Evolutionary conservation across 2,113 vertebrate genomes (phyloP).

Genomic region (Psittacus erithacus): DNA sequence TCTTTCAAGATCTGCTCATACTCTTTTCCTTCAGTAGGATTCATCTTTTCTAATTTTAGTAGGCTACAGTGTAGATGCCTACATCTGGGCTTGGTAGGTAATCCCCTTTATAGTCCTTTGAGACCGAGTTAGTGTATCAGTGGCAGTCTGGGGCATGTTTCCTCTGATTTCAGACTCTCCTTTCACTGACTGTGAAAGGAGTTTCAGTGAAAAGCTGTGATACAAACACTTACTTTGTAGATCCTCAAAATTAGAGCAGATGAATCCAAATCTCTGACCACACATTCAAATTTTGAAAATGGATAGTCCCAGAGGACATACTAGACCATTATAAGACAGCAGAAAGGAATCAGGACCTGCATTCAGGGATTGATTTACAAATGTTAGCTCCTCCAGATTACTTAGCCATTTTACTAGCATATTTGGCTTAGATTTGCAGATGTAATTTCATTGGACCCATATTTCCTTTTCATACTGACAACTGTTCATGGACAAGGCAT

Average conservation of each 20-base stretch:
- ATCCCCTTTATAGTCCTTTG: background rate
- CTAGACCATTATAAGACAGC: background rate
- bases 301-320: background rate
- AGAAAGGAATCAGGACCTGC: background rate
- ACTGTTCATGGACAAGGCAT: background rate
- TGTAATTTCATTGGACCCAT: background rate
- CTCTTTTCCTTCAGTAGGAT: background rate
- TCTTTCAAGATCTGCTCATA: background rate
- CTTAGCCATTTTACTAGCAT: background rate
- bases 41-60: background rate
- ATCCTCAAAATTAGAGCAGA: background rate
- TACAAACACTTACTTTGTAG: background rate
- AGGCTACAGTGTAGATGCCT: background rate
- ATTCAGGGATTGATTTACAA: background rate
- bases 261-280: background rate
- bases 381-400: background rate
- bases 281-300: background rate
- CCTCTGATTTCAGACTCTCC: background rate
- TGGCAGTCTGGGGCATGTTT: background rate
- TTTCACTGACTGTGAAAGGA: background rate
- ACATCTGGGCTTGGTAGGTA: background rate
- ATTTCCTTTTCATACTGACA: background rate
- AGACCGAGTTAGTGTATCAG: background rate
- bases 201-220: background rate
- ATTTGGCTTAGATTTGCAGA: background rate